Evolutionary conservation across 2,888 invertebrate genomes (phyloP).

Genomic region (Pandemis heparana): DNA sequence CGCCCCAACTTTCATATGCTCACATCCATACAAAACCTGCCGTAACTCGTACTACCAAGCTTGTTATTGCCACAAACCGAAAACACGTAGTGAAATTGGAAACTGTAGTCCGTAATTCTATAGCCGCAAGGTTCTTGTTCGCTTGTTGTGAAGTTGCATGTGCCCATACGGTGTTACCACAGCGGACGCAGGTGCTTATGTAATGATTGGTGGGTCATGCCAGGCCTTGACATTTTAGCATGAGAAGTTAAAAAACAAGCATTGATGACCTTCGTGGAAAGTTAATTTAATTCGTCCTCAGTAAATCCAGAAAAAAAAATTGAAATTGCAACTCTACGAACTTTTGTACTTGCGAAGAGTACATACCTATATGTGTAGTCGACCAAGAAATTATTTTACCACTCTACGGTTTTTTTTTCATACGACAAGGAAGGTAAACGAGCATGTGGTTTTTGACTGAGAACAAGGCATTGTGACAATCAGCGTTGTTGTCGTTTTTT

Average conservation of each 20-base stretch:
- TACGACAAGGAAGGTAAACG: too few relatives aligned
- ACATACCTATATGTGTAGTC: too few relatives aligned
- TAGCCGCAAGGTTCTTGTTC: conserved; percentile 17
- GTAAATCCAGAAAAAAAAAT: not conserved
- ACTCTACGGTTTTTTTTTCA: too few relatives aligned
- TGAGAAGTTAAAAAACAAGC: conserved; percentile 9
- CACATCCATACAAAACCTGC: not conserved
- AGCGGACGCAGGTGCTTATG: conserved; percentile 37
- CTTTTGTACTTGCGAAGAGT: too few relatives aligned
- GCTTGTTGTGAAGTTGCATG: not conserved
- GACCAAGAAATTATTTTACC: too few relatives aligned
- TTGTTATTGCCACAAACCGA: not conserved
- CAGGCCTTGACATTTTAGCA: conserved; percentile 43
- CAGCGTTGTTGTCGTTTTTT: too few relatives aligned
- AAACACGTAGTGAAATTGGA: conserved; percentile 7
- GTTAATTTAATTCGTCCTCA: not conserved
- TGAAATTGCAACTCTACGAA: too few relatives aligned
- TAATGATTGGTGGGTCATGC: conserved; percentile 31
- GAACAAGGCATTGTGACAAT: too few relatives aligned
- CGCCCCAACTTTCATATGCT: conserved; percentile 30
- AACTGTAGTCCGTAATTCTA: conserved; percentile 14
- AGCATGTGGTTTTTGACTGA: too few relatives aligned
- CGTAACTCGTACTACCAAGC: not conserved
- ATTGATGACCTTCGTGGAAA: conserved; percentile 25
- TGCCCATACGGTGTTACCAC: conserved; percentile 16